A percentile compares a stretch with the other conserved stretches of the same genome.
These are phyloP conservation scores for Psococerastis gibbosa DNA, from an alignment of 2,888 invertebrate species.

Conservation along the genomic window DNA sequence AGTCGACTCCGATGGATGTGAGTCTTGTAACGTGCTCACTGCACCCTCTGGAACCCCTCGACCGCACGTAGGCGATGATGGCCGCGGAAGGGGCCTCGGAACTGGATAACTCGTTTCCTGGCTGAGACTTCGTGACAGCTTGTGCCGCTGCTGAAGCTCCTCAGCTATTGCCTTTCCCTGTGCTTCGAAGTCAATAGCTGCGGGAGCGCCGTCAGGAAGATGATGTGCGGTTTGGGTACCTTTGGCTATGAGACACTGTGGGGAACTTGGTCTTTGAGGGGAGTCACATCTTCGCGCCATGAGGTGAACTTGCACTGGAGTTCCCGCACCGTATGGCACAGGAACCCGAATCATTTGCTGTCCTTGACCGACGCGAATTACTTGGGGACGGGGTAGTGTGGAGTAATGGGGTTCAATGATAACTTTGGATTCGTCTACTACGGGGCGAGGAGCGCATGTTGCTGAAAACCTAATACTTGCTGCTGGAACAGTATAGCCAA, in stretches of 20 bases:
- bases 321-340: slow-evolving; percentile 25
- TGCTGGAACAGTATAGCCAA: slow-evolving; percentile 6
- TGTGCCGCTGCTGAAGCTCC: slow-evolving; percentile 12
- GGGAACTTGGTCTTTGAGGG: slow-evolving; percentile 24
- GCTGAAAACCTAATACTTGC: slow-evolving; percentile 12
- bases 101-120: slow-evolving; percentile 12
- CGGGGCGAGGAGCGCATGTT: slow-evolving; percentile 11
- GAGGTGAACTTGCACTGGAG: slow-evolving; percentile 28
- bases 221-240: slow-evolving; percentile 21
- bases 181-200: slow-evolving; percentile 11
- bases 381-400: slow-evolving; percentile 16
- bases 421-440: slow-evolving; percentile 11
- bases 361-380: slow-evolving; percentile 21
- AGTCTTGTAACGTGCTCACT: slow-evolving; percentile 28
- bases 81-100: slow-evolving; percentile 15
- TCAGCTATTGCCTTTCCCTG: slow-evolving; percentile 12
- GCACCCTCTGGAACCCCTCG: slow-evolving; percentile 57
- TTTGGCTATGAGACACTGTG: slow-evolving; percentile 25
- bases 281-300: slow-evolving; percentile 26
- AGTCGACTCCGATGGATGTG: slow-evolving; percentile 23
- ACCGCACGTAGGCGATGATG: slow-evolving; percentile 35
- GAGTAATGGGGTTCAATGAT: slow-evolving; percentile 18
- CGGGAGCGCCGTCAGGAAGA: slow-evolving; percentile 10
- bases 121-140: neutral
- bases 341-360: slow-evolving; percentile 31